Conservation (phyloP, 2,797 vertebrate genomes). For the Hypotaenidia okinawae region DNA sequence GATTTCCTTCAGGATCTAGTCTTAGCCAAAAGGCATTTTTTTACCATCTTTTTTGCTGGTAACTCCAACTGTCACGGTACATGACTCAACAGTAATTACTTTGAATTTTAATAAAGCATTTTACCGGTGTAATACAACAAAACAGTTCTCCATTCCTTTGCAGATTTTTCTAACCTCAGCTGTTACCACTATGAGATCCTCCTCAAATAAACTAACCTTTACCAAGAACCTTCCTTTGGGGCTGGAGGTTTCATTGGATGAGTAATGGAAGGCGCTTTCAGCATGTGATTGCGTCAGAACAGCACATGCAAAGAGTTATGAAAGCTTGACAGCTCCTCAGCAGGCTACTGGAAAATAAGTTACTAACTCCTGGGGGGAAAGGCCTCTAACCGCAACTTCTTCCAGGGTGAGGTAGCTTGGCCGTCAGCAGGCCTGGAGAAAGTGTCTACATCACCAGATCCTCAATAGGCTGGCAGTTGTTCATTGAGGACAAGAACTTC, state of each 20-base stretch:
- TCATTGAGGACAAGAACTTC: background rate
- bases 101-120: slow-evolving; percentile 10
- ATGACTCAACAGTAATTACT: background rate
- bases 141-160: background rate
- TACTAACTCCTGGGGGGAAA: background rate
- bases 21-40: background rate
- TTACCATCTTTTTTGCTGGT: background rate
- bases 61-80: background rate
- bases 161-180: slow-evolving; percentile 11
- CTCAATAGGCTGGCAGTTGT: background rate
- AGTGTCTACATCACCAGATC: background rate
- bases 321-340: slow-evolving; percentile 46
- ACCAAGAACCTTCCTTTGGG: background rate
- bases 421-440: background rate
- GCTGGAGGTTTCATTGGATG: slow-evolving; percentile 21
- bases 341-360: slow-evolving; percentile 62
- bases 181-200: background rate
- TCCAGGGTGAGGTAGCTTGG: slow-evolving; percentile 47
- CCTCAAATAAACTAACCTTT: slow-evolving; percentile 39
- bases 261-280: slow-evolving; percentile 39
- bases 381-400: slow-evolving; percentile 34
- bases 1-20: background rate
- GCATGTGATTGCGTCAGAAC: background rate
- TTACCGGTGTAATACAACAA: background rate
- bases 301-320: slow-evolving; percentile 31